Conservation (phyloP, 2,888 invertebrate species). For the Perdita meconis region DNA sequence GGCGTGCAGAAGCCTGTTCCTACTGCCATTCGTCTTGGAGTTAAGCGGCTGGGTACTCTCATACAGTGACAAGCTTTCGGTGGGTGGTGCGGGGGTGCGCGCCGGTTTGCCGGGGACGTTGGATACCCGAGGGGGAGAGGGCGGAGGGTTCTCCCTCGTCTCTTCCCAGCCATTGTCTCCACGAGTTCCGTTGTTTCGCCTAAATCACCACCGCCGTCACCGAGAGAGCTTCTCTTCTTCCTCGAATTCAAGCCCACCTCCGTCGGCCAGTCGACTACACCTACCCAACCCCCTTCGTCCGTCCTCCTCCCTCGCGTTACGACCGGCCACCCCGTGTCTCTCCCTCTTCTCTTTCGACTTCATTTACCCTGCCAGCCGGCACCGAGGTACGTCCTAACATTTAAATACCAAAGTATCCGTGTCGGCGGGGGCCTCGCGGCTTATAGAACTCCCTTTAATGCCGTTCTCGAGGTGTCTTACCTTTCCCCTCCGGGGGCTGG, state of each 20-base stretch:
- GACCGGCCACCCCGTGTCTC: conserved; percentile 16
- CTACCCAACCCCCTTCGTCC: conserved; percentile 45
- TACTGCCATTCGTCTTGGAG: conserved; percentile 69
- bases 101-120: too few species aligned
- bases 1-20: conserved; percentile 62
- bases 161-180: conserved; percentile 70
- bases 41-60: conserved; percentile 66
- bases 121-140: too few species aligned
- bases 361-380: conserved; percentile 68
- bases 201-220: conserved; percentile 71
- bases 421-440: conserved; percentile 66
- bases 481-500: too few species aligned
- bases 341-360: conserved; percentile 68
- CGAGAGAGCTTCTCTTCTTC: conserved; percentile 60
- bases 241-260: conserved; percentile 61
- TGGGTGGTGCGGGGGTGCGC: background rate
- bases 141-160: conserved; percentile 47
- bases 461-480: conserved; percentile 67
- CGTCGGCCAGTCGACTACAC: conserved; percentile 51
- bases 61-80: conserved; percentile 48
- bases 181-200: conserved; percentile 71
- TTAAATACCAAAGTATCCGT: conserved; percentile 81
- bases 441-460: conserved; percentile 74
- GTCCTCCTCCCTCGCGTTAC: conserved; percentile 24
- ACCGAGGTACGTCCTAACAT: conserved; percentile 74